phyloP scores from a whole-genome alignment of 2,797 vertebrate genomes.

The Cuculus canorus region DNA sequence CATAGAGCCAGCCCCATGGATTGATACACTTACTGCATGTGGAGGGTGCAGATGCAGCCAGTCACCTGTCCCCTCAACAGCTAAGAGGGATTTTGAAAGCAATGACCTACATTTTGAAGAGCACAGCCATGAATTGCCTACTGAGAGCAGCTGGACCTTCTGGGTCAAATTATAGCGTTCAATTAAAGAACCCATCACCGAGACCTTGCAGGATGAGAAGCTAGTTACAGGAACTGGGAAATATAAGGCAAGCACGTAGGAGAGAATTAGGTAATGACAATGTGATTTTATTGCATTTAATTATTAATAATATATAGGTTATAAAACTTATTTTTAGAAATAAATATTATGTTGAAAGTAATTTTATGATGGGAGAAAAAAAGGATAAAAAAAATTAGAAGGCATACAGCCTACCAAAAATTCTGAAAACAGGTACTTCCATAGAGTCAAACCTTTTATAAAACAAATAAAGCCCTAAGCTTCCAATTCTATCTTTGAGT shows the following conservation, averaged over 20 bases:
- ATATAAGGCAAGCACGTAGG: not conserved
- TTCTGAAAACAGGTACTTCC: not conserved
- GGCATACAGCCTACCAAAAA: not conserved
- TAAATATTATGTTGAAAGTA: not conserved
- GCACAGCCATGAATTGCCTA: not conserved
- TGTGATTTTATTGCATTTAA: not conserved
- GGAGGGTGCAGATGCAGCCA: slow-evolving; percentile 34
- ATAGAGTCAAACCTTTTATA: not conserved
- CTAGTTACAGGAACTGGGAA: not conserved
- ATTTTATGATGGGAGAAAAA: not conserved
- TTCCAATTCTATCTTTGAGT: not conserved
- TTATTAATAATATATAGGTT: not conserved
- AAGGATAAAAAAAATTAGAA: not conserved
- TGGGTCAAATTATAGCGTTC: not conserved
- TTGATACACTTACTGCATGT: not conserved
- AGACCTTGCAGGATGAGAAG: not conserved
- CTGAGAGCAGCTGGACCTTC: slow-evolving; percentile 39
- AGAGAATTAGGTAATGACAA: not conserved
- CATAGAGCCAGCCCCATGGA: not conserved
- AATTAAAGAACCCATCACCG: not conserved
- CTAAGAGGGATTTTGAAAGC: not conserved
- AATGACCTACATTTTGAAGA: slow-evolving; percentile 49
- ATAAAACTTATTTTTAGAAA: not conserved
- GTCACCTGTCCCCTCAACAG: slow-evolving; percentile 19
- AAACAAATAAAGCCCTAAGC: not conserved